Evolutionary conservation across 1,140 invertebrate genomes (phyloP).

Genomic region (Hyles vespertilio): DNA sequence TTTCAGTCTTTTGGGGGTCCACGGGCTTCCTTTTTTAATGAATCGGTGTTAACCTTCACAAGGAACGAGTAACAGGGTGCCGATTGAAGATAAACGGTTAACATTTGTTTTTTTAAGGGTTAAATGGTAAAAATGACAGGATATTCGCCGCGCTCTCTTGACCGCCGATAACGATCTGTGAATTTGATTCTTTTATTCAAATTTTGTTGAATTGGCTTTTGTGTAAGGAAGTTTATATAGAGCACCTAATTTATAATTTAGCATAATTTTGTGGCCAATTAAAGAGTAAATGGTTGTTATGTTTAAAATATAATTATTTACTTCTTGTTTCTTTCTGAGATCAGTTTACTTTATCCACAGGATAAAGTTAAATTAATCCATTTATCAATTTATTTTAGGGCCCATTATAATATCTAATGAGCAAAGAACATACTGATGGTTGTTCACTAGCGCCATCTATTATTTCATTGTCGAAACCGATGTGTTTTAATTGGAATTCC

Average conservation of each 20-base stretch:
- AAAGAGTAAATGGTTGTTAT: too few species aligned
- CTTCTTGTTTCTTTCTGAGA: too few species aligned
- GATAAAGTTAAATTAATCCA: too few species aligned
- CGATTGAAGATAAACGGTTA: constrained; percentile 69
- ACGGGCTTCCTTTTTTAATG: constrained; percentile 68
- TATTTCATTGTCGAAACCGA: background rate
- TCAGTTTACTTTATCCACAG: too few species aligned
- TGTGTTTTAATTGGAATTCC: background rate
- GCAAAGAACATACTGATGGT: background rate
- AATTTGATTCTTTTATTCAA: constrained; percentile 43
- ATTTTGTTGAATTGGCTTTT: constrained; percentile 43
- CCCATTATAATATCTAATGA: too few species aligned
- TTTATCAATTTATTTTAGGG: too few species aligned
- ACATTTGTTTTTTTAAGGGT: constrained; percentile 47
- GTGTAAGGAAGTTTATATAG: background rate
- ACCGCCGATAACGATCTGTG: constrained; percentile 45
- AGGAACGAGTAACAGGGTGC: constrained; percentile 72
- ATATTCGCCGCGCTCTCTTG: constrained; percentile 51
- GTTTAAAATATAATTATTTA: too few species aligned
- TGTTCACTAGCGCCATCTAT: constrained; percentile 35
- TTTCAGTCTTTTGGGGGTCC: constrained; percentile 73
- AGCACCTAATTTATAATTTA: background rate
- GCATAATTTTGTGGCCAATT: background rate
- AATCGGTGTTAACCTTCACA: constrained; percentile 73
- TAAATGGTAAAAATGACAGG: constrained; percentile 68